These are phyloP conservation scores for Ptychobarbus kaznakovi DNA, from an alignment of 2,797 vertebrate genomes.

Conservation along the genomic window DNA sequence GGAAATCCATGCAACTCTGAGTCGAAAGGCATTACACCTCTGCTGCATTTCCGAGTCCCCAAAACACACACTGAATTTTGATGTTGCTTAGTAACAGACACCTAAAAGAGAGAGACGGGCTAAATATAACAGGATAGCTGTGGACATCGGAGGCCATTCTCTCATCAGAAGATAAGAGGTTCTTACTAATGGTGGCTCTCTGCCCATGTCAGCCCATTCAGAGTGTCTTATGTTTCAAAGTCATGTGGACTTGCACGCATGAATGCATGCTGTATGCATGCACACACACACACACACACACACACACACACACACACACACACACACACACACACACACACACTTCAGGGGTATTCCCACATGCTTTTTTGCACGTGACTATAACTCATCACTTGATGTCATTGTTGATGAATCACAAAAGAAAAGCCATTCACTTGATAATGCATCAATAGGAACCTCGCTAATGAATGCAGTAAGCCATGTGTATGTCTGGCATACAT, in stretches of 20 bases:
- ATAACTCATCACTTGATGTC: constrained; percentile 11
- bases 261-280: background rate
- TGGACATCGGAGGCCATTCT: constrained; percentile 48
- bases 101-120: constrained; percentile 60
- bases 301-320: background rate
- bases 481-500: background rate
- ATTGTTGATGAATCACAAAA: constrained; percentile 23
- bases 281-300: background rate
- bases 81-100: constrained; percentile 63
- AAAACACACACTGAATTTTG: constrained; percentile 67
- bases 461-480: background rate
- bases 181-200: constrained; percentile 43
- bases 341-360: constrained; percentile 40
- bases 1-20: constrained; percentile 42
- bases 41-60: constrained; percentile 56
- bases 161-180: constrained; percentile 53
- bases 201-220: constrained; percentile 40
- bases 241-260: constrained; percentile 26
- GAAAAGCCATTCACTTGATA: constrained; percentile 6
- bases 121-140: constrained; percentile 54
- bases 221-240: constrained; percentile 42
- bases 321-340: background rate
- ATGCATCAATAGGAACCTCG: background rate
- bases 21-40: constrained; percentile 57
- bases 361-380: constrained; percentile 17